Evolutionary conservation across 2,888 invertebrate genomes (phyloP).

Genomic region (Caenorhabditis uteleia): DNA sequence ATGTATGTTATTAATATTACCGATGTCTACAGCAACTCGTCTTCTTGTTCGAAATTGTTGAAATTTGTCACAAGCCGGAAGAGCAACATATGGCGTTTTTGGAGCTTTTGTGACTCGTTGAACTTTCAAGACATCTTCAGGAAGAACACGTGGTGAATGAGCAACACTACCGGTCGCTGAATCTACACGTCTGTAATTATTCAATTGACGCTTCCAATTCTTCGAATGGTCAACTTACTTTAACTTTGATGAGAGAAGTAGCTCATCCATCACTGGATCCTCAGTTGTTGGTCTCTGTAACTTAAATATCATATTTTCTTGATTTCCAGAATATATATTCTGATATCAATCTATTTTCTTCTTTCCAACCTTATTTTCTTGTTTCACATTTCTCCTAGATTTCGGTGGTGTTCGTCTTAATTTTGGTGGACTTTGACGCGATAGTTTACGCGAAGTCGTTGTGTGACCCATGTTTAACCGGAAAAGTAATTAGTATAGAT

Average conservation of each 20-base stretch:
- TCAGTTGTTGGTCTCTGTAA: constrained; percentile 17
- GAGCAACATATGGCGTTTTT: constrained; percentile 48
- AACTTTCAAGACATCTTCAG: background rate
- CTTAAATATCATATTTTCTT: background rate
- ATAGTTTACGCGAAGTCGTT: constrained; percentile 9
- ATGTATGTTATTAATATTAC: constrained; percentile 72
- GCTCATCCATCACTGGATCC: constrained; percentile 41
- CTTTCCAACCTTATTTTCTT: constrained; percentile 17
- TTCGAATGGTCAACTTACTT: constrained; percentile 21
- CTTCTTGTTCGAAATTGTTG: constrained; percentile 77
- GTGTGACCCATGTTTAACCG: constrained; percentile 30
- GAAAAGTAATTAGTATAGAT: too few relatives aligned
- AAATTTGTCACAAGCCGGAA: constrained; percentile 73
- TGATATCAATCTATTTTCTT: background rate
- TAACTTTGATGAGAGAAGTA: constrained; percentile 41
- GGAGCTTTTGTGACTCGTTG: constrained; percentile 32
- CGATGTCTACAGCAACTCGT: constrained; percentile 78
- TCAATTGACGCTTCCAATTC: background rate
- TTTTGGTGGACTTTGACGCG: constrained; percentile 24
- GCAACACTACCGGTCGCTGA: constrained; percentile 35
- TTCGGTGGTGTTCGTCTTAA: constrained; percentile 18
- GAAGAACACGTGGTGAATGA: background rate
- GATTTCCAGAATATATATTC: background rate
- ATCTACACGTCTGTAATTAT: constrained; percentile 36
- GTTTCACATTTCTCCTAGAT: too few relatives aligned